Percentiles rank a stretch among this genome's conserved stretches.
phyloP scores from a whole-genome alignment of 2,888 invertebrate species.

The Perizoma flavofasciatum region DNA sequence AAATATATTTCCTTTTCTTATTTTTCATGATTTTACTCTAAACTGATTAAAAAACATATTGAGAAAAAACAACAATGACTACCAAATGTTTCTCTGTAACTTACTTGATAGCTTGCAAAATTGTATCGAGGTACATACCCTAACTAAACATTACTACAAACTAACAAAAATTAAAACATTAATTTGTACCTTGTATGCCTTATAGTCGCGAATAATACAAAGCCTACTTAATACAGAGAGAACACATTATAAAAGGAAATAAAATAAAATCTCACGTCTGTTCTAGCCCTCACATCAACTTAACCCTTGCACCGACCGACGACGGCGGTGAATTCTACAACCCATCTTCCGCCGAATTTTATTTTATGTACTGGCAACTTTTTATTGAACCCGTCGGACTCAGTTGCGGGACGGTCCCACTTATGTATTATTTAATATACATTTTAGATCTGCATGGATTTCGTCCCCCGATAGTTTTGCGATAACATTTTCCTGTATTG shows the following conservation, averaged over 20 bases:
- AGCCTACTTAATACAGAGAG: too few species aligned
- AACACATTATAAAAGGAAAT: not conserved
- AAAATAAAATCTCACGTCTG: slow-evolving; percentile 29
- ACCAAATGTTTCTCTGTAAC: too few species aligned
- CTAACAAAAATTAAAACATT: too few species aligned
- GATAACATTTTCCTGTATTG: slow-evolving; percentile 54
- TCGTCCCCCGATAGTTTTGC: slow-evolving; percentile 49
- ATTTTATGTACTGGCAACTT: slow-evolving; percentile 71
- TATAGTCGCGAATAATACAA: too few species aligned
- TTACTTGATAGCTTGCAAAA: too few species aligned
- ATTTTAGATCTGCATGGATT: slow-evolving; percentile 72
- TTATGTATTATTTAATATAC: slow-evolving; percentile 78
- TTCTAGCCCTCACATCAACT: slow-evolving; percentile 44
- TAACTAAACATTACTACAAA: too few species aligned
- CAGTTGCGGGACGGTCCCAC: slow-evolving; percentile 47
- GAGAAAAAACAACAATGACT: too few species aligned
- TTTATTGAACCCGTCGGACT: slow-evolving; percentile 56
- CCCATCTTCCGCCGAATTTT: slow-evolving; percentile 62
- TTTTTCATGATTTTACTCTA: too few species aligned
- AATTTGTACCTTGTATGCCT: too few species aligned
- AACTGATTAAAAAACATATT: too few species aligned
- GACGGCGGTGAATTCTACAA: slow-evolving; percentile 52
- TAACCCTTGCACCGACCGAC: slow-evolving; percentile 56
- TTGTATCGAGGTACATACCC: too few species aligned
- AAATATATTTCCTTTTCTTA: too few species aligned